Conservation (phyloP, 2,888 invertebrate species). For the Pseudococcus jackbeardsleyi region DNA sequence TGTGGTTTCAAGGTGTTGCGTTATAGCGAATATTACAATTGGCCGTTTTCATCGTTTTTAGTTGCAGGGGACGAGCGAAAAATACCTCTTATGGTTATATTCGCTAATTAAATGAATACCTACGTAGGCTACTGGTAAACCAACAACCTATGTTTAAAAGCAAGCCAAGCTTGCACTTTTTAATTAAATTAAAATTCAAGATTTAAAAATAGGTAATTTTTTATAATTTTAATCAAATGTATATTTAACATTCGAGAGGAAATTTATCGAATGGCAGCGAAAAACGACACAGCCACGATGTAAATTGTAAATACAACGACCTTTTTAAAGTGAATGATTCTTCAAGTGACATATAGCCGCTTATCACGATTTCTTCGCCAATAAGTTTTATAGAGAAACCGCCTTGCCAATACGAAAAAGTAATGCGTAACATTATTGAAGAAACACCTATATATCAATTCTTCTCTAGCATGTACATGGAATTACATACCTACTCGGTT, state of each 20-base stretch:
- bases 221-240: too few species aligned
- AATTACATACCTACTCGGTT: not conserved
- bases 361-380: not conserved
- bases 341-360: not conserved
- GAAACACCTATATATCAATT: slow-evolving; percentile 9
- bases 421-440: not conserved
- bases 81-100: not conserved
- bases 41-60: not conserved
- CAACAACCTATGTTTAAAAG: too few species aligned
- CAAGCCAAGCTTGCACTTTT: too few species aligned
- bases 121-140: too few species aligned
- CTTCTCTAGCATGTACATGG: not conserved
- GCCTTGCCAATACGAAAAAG: not conserved
- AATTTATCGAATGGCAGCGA: too few species aligned
- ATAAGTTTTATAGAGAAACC: not conserved
- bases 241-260: too few species aligned
- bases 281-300: not conserved
- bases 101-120: not conserved
- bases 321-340: not conserved
- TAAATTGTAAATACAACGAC: not conserved
- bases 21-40: slow-evolving; percentile 3
- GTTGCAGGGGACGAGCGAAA: not conserved
- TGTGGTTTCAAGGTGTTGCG: slow-evolving; percentile 9
- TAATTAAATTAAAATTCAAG: too few species aligned
- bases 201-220: too few species aligned